Evolutionary conservation across 1,140 invertebrate species (phyloP).

Genomic region (Matsumurasca onukii): DNA sequence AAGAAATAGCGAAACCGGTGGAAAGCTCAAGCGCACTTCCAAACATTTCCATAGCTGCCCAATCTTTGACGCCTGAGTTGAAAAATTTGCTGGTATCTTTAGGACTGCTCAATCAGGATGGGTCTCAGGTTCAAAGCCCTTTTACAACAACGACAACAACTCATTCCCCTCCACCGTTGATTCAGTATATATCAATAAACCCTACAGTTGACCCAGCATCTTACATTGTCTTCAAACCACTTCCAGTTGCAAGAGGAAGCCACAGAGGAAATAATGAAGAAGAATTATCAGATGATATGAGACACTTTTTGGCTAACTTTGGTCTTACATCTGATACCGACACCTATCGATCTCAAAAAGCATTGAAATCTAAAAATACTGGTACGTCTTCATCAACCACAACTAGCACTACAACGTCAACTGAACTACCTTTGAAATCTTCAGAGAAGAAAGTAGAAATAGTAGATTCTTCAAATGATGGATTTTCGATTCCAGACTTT

Average conservation of each 20-base stretch:
- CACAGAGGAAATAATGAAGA: conserved; percentile 46
- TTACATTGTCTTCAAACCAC: conserved; percentile 58
- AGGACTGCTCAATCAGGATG: conserved; percentile 43
- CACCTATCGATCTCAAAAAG: conserved; percentile 22
- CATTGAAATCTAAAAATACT: conserved; percentile 10
- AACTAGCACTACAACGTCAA: conserved; percentile 27
- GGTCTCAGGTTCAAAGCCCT: conserved; percentile 34
- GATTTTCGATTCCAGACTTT: conserved; percentile 16
- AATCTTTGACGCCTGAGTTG: conserved; percentile 50
- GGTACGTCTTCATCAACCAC: neutral
- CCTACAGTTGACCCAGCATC: conserved; percentile 48
- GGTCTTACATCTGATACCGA: conserved; percentile 50
- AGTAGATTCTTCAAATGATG: conserved; percentile 1
- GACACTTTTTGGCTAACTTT: conserved; percentile 55
- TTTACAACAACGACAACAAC: conserved; percentile 35
- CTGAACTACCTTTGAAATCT: neutral
- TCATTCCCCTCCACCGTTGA: conserved; percentile 26
- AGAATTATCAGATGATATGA: conserved; percentile 47
- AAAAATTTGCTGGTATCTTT: conserved; percentile 50
- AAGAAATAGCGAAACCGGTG: conserved; percentile 1
- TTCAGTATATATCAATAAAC: conserved; percentile 36
- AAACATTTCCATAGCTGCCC: conserved; percentile 46
- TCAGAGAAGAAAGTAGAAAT: neutral
- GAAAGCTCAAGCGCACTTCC: conserved; percentile 38
- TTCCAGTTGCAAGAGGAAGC: conserved; percentile 53